Evolutionary conservation across 2,888 invertebrate genomes (phyloP), one percentile per base, ranked within the genome.

Genomic region (Biston betularia): DNA sequence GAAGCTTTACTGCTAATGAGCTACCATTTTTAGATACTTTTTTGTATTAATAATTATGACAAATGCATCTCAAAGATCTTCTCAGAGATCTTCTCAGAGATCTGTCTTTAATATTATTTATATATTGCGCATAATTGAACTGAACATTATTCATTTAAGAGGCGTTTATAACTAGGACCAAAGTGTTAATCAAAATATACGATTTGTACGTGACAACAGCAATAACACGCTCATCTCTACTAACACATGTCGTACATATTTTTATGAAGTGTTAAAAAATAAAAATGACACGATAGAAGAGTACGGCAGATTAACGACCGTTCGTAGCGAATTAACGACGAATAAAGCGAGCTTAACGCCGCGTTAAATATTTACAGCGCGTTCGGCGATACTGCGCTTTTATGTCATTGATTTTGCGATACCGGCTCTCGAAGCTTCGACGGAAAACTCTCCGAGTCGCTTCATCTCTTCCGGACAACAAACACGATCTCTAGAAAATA

Each of bases 281-380:
- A 69, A 68, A 72, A 70, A 67, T 69, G 71, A 72, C 60, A 68
- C 68, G 64, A 64, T 70, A 73, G 54, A 35, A 65, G 52, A 76
- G 66, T 66, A 58, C 63, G 50, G 65, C 50, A 55, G 59, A 65
- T 55, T 65, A 65, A 65, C 65, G 60, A 54, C 40, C 55, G 59
- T 60, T 69, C 53, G 71, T 59, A 68, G 64, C 65, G 65, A 71
- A 66, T 72, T 76, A 75, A 73, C 65, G 70, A 42, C 49, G 49
- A 73, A 73, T 77, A 74, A 75, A 73, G 68, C 61, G 46, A 56
- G 67, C 55, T 65, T 68, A 74, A 73, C 75, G 67, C 58, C 68
- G 69, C 71, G 57, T 70, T 72, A 63, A 69, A 74, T 69, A 72
- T 71, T 75, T 62, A 74, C 61, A 63, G 55, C 70, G 12, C 2